Evolutionary conservation across 1,140 invertebrate species (phyloP), one percentile per base, ranked within the genome.

Genomic region (Meloidogyne hapla): DNA sequence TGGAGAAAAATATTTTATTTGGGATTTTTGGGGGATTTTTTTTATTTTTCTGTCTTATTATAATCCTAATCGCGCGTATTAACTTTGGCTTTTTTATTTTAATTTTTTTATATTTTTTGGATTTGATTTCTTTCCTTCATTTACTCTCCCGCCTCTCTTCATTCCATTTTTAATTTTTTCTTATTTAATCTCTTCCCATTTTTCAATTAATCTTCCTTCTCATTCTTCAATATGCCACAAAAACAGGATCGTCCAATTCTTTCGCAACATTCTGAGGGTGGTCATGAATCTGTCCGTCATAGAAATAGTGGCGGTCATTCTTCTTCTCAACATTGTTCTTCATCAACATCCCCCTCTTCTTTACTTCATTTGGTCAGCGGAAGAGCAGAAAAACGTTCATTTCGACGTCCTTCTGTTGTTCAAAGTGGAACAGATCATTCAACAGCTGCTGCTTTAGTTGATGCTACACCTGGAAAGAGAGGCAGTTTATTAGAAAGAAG

Each of bases 301-400:
- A 23, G 28, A 33, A 40, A 61, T 25, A 33, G n/a, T 40, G 25
- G 70, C 9, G 12, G 18, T 12, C 26, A 25, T 10, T 67, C 28
- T 6, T 18, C 48, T 67, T 48, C 28, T 2, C 23, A 40, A 45
- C 33, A 33, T 33, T 8, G 9, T 33, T 33, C 45, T 48, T 48
- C 45, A 18, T 18, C 45, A 48, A 15, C 45, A 12, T 38, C 75
- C 15, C 26, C 74, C 23, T 76, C 69, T 25, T 81, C 79, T n/a
- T 61, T 75, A 42, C 40, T 74, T 69, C 40, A 74, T 48, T 21
- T 75, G 21, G 75, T 75, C 25, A 56, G 75, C 40, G 62, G 76
- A 40, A 25, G 21, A 23, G 38, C n/a, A 15, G 85, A 85, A 21
- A 87, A 85, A 74, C 84, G 85, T 42, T 85, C 80, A 13, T 85